A percentile compares a stretch with the other conserved stretches of the same genome.
Evolutionary conservation across 2,888 invertebrate genomes (phyloP).

Genomic region (Hypomecis punctinalis): DNA sequence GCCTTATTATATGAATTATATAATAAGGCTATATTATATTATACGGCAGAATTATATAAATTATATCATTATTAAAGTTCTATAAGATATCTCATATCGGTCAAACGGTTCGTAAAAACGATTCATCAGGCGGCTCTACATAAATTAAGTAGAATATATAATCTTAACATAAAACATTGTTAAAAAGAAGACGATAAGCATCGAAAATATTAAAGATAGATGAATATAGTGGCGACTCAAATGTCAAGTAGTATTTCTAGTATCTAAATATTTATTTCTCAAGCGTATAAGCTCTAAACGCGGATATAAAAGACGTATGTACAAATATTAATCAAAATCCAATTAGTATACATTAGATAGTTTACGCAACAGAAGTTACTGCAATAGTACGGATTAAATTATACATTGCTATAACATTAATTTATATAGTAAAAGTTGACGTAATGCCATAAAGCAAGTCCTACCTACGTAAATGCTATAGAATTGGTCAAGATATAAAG

Average conservation of each 20-base stretch:
- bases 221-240: neutral
- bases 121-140: too few relatives aligned
- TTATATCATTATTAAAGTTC: too few relatives aligned
- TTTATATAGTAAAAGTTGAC: conserved; percentile 41
- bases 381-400: conserved; percentile 42
- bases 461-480: conserved; percentile 37
- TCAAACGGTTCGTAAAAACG: too few relatives aligned
- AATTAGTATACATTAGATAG: conserved; percentile 32
- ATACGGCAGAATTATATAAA: too few relatives aligned
- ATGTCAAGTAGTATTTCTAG: neutral
- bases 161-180: too few relatives aligned
- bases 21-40: too few relatives aligned
- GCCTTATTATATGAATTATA: too few relatives aligned
- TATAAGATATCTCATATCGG: too few relatives aligned
- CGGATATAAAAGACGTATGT: conserved; percentile 9
- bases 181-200: neutral
- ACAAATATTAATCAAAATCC: conserved; percentile 36
- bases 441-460: conserved; percentile 40
- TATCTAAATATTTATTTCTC: neutral
- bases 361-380: conserved; percentile 34
- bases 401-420: conserved; percentile 34
- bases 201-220: neutral
- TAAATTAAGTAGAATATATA: too few relatives aligned
- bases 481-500: conserved; percentile 41
- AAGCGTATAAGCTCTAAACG: neutral